Base-by-base conservation (phyloP, 2,797 vertebrate genomes). In the Fundulus diaphanus region DNA sequence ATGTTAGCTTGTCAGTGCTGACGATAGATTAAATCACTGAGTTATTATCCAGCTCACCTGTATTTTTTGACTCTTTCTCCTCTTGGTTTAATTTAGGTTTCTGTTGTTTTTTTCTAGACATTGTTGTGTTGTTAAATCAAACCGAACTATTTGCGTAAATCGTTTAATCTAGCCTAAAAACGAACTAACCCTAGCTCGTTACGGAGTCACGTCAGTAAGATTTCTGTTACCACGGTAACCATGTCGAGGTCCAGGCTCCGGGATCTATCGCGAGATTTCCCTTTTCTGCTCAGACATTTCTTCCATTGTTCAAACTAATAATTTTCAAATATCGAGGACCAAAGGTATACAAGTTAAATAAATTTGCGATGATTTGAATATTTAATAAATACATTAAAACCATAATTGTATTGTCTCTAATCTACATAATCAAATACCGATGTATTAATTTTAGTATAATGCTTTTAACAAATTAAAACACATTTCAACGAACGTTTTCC, bases 81-180 rank as follows among this genome's bases (percentile, higher is more conserved):
- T 93, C 91, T 12, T 40, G 56, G 42, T 24, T 73, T 6, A 61
- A 29, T 70, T 81, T 90, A 0, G 92, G 89, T 76, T 88, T 94
- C 3, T 7, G 52, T 4, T n/a, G 74, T 71, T 74, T 94, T 65
- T 88, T 94, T 83, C 56, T 89, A 1, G 80, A 81, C 95, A 95
- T 95, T 4, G 44, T 83, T 73, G 49, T 7, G 3, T 65, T 3
- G 20, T 54, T 20, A 52, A 18, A 44, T 66, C 27, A 52, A 73
- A 42, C 20, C 42, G 18, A 22, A 49, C 1, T 61, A 5, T 13
- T 29, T 3, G 3, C 6, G 31, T 22, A 24, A 66, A 54, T 33
- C 0, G 20, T 27, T 8, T 7, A 1, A 35, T 15, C 57, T 0
- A 37, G 2, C 2, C 2, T 0, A 48, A 16, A 56, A 29, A 1